phyloP scores from a whole-genome alignment of 2,888 invertebrate genomes.

The Mesorhabditis spiculigera region DNA sequence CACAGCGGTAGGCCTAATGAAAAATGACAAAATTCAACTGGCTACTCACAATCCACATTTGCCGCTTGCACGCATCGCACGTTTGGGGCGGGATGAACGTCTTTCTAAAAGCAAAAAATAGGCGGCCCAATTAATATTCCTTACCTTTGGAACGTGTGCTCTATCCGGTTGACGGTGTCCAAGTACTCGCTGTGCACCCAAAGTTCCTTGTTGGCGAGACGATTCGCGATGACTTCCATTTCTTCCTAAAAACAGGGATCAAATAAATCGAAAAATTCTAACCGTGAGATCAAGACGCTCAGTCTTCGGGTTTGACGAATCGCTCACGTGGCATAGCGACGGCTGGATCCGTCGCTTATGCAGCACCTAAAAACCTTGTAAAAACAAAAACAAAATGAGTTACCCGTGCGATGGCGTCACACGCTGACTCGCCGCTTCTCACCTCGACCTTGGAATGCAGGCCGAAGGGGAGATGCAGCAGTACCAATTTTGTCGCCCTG shows the following conservation, averaged over 20 bases:
- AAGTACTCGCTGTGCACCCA: conserved; percentile 55
- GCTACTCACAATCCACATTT: conserved; percentile 71
- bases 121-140: not conserved
- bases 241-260: conserved; percentile 27
- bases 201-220: conserved; percentile 43
- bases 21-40: conserved; percentile 56
- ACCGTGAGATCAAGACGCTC: conserved; percentile 30
- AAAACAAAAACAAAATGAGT: conserved; percentile 13
- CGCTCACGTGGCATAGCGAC: conserved; percentile 50
- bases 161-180: conserved; percentile 29
- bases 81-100: conserved; percentile 94
- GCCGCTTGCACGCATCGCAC: conserved; percentile 85
- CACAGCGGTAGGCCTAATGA: conserved; percentile 80
- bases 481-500: conserved; percentile 30
- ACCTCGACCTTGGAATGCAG: conserved; percentile 55
- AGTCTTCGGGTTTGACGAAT: conserved; percentile 40
- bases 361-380: conserved; percentile 1
- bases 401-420: conserved; percentile 33
- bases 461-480: conserved; percentile 55
- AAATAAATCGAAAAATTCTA: conserved; percentile 7
- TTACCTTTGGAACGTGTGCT: conserved; percentile 3
- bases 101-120: conserved; percentile 66
- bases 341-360: conserved; percentile 36
- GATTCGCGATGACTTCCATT: conserved; percentile 42
- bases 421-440: conserved; percentile 29